These are phyloP conservation scores for Onthophagus taurus DNA, from an alignment of 1,140 invertebrate genomes.

Conservation along the genomic window DNA sequence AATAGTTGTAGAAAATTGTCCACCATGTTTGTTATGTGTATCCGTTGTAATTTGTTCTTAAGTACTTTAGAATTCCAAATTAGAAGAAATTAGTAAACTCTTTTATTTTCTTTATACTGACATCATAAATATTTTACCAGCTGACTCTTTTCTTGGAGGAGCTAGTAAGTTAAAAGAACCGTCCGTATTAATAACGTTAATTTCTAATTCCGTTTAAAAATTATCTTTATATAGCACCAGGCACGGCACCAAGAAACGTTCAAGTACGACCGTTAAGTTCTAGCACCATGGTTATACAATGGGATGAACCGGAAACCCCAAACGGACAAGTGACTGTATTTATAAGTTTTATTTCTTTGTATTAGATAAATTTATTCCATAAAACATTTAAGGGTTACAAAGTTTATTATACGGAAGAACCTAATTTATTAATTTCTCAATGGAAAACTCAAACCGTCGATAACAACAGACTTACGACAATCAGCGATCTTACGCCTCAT, in stretches of 20 bases:
- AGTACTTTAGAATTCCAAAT: no score
- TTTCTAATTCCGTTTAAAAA: no score
- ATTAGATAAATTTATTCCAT: background rate
- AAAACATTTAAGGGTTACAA: constrained; percentile 76
- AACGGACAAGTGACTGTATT: constrained; percentile 93
- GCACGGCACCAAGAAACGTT: constrained; percentile 87
- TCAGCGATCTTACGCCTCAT: constrained; percentile 79
- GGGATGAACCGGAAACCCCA: constrained; percentile 93
- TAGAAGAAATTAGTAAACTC: no score
- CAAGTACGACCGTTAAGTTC: constrained; percentile 87
- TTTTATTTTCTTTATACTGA: background rate
- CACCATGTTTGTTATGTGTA: no score
- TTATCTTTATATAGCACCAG: constrained; percentile 74
- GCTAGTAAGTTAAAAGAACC: constrained; percentile 62
- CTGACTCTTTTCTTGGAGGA: constrained; percentile 74
- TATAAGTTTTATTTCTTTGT: constrained; percentile 16
- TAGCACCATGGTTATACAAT: constrained; percentile 91
- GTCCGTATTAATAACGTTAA: background rate
- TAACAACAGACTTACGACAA: constrained; percentile 86
- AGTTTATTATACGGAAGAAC: constrained; percentile 89
- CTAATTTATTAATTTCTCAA: constrained; percentile 72
- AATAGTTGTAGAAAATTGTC: no score
- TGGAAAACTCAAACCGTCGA: constrained; percentile 91
- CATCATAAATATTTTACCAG: constrained; percentile 39
- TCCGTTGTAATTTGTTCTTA: no score